phyloP scores from a whole-genome alignment of 35 echinoderm and acorn worm genomes.

The Diadema setosum region DNA sequence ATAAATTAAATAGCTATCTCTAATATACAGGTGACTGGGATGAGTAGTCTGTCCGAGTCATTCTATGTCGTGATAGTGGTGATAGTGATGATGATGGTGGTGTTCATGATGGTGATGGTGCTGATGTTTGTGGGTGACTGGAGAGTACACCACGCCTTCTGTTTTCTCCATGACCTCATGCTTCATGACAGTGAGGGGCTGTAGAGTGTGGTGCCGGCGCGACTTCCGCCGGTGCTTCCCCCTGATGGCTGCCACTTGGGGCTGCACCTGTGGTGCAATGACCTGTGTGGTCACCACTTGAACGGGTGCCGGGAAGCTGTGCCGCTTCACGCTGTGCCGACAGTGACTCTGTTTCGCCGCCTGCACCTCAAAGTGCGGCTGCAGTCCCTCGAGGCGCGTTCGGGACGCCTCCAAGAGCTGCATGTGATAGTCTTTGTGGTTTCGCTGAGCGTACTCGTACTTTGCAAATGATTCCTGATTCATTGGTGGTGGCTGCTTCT shows the following conservation, averaged over 20 bases:
- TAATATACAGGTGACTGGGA: too few relatives aligned
- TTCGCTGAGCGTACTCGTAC: slow-evolving; percentile 12
- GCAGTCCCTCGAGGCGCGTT: slow-evolving; percentile 32
- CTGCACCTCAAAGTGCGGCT: slow-evolving; percentile 6
- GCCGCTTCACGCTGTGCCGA: background rate
- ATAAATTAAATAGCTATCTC: too few relatives aligned
- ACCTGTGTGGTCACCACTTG: slow-evolving; percentile 35
- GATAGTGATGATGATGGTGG: slow-evolving; percentile 85
- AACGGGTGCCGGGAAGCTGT: background rate
- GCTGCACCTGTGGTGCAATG: slow-evolving; percentile 24
- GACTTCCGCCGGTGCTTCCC: slow-evolving; percentile 49
- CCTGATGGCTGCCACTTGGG: background rate
- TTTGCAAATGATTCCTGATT: slow-evolving; percentile 13
- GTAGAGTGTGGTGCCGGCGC: slow-evolving; percentile 33
- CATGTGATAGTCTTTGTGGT: slow-evolving; percentile 65
- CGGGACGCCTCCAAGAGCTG: slow-evolving; percentile 41
- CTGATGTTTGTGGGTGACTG: slow-evolving; percentile 27
- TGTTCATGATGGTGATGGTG: slow-evolving; percentile 88
- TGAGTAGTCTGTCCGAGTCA: too few relatives aligned
- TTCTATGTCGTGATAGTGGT: slow-evolving; percentile 68
- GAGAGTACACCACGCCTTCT: slow-evolving; percentile 38
- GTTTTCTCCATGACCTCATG: slow-evolving; percentile 57
- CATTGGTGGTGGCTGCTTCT: slow-evolving; percentile 6
- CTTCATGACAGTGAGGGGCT: slow-evolving; percentile 82
- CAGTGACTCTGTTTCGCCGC: background rate